Evolutionary conservation across 2,888 invertebrate genomes (phyloP), one percentile per base, ranked within the genome.

Genomic region (Dicyrtoma fusca): DNA sequence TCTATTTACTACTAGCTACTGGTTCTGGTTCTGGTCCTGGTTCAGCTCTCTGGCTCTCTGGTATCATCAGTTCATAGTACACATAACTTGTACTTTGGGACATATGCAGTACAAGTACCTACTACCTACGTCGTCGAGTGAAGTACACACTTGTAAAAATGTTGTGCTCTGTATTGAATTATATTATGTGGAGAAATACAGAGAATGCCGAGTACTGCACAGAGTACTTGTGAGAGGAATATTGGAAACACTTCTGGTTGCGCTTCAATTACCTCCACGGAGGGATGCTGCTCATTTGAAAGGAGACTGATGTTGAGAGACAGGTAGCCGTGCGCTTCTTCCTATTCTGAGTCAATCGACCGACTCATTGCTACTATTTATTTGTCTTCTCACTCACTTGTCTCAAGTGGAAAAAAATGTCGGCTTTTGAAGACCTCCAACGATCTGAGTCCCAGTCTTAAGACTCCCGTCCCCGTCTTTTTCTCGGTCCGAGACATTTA

Each of bases 341-440:
- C 51, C 47, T 51, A 74, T 74, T 74, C 17, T 66, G 61, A 71
- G 21, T 68, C 71, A 74, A 70, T 74, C 70, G 68, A 71, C 63
- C 74, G 74, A 74, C 55, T 74, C 66, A 74, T 74, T 74, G 59
- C 69, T 63, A 59, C 73, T 68, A 71, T 74, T 70, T 71, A 70
- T 74, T 74, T 71, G 62, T 55, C 63, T 71, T 61, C 62, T 65
- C 17, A 25, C 57, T 61, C 19, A 69, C 49, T 61, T 57, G 69
- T 49, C 61, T 61, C 53, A 25, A 53, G 61, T 44, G 47, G 47
- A 57, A 47, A 57, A 47, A 69, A 61, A 59, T 49, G 34, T 59
- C 49, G 49, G 51, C 47, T 23, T 64, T n/a, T 11, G 11, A 10
- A 63, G 62, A 63, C 62, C 62, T 63, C 62, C 62, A 63, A 63